phyloP scores from a whole-genome alignment of 2,888 invertebrate genomes.

The Phortica okadai region DNA sequence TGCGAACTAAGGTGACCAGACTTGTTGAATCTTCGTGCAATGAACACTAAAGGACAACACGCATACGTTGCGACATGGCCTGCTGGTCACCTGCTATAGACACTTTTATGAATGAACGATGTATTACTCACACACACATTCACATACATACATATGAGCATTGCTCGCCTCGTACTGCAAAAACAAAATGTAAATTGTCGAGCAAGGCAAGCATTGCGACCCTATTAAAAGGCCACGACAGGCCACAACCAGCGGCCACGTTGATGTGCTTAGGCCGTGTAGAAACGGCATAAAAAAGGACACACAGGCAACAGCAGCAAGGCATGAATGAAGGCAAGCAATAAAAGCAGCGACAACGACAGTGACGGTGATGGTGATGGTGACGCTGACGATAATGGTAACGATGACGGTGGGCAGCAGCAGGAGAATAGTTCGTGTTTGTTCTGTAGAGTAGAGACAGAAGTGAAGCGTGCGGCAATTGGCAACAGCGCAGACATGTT shows the following conservation, averaged over 20 bases:
- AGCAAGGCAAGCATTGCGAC: slow-evolving; percentile 48
- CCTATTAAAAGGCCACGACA: slow-evolving; percentile 58
- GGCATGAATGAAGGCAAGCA: slow-evolving; percentile 9
- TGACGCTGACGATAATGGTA: no score
- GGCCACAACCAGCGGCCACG: slow-evolving; percentile 5
- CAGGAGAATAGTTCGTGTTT: no score
- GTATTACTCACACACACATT: not conserved
- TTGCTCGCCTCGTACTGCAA: not conserved
- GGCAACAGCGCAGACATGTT: no score
- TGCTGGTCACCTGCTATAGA: slow-evolving; percentile 45
- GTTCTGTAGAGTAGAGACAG: no score
- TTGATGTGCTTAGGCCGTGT: slow-evolving; percentile 29
- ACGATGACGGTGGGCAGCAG: no score
- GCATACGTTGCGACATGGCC: not conserved
- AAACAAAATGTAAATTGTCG: slow-evolving; percentile 17
- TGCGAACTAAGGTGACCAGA: slow-evolving; percentile 43
- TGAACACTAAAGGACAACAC: slow-evolving; percentile 43
- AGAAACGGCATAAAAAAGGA: slow-evolving; percentile 41
- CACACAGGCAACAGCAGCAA: slow-evolving; percentile 39
- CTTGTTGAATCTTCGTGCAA: slow-evolving; percentile 47
- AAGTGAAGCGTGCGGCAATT: no score
- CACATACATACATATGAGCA: no score
- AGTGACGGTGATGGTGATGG: not conserved
- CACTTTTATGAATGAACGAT: slow-evolving; percentile 65
- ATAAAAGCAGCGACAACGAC: not conserved